Evolutionary conservation across 1,140 invertebrate genomes (phyloP), one percentile per base, ranked within the genome.

Genomic region (Helicoverpa armigera): DNA sequence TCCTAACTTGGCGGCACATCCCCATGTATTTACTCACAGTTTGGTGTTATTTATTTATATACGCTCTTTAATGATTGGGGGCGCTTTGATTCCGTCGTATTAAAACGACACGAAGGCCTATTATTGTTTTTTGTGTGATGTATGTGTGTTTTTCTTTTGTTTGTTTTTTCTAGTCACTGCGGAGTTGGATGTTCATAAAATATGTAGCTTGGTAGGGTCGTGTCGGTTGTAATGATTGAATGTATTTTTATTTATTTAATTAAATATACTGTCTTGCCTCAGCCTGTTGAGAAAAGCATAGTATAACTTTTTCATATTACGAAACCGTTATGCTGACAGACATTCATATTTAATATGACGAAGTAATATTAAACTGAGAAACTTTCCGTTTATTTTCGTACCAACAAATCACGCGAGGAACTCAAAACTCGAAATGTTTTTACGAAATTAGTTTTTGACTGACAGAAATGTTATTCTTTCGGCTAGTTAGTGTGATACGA

Each of bases 41-140:
- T 89, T 83, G 81, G 83, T 86, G 79, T 83, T 90, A 87, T 93
- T 93, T 93, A 92, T 93, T 92, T 94, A 92, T 90, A 88, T 85
- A 80, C 86, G 87, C 86, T 87, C 86, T 91, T 93, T 94, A 93
- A 94, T 94, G 83, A 91, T 89, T 90, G 85, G 88, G 89, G 92
- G 91, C 80, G 89, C 87, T 89, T 89, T 91, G 89, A 90, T 91
- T 91, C 85, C 70, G 82, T 83, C 80, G 87, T 88, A 91, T 91
- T 90, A 90, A 91, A 90, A 86, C 83, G 83, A 88, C 89, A 83
- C 86, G 84, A 81, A 50, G 80, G 75, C 48, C 29, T 53, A 78
- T 58, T 77, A 77, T 77, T 77, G 74, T 77, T 77, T 77, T 75
- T 77, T 77, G 74, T 77, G 74, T 65, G 60, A 77, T 77, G 74